phyloP scores from a whole-genome alignment of 2,797 vertebrate species.

The Sebastes cheni region DNA sequence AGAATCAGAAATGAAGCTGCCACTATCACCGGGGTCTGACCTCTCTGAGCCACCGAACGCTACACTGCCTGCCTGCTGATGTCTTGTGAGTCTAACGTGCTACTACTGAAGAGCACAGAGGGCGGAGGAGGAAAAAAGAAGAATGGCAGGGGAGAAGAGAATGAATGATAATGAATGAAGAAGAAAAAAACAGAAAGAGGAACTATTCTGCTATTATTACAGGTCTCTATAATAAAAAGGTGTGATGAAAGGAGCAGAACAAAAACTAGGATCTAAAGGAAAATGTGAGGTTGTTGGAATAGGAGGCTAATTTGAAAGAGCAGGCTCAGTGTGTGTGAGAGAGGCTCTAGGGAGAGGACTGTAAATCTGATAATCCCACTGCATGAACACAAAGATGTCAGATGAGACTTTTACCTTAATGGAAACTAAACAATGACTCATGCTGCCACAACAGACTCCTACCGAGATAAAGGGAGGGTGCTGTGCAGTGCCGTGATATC shows the following conservation, averaged over 20 bases:
- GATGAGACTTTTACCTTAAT: conserved; percentile 65
- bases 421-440: conserved; percentile 68
- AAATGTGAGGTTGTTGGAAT: conserved; percentile 31
- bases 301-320: conserved; percentile 63
- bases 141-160: not conserved
- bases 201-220: not conserved
- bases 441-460: conserved; percentile 42
- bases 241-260: conserved; percentile 25
- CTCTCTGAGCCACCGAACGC: conserved; percentile 54
- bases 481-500: conserved; percentile 4
- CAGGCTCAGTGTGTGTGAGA: conserved; percentile 29
- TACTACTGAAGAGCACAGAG: conserved; percentile 18
- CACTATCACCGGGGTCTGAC: conserved; percentile 65
- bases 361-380: conserved; percentile 70
- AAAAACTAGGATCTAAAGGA: conserved; percentile 20
- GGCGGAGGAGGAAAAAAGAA: not conserved
- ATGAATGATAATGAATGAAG: not conserved
- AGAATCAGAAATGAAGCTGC: conserved; percentile 72
- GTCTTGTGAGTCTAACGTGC: conserved; percentile 25
- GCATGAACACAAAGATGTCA: conserved; percentile 63
- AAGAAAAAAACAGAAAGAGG: conserved; percentile 3
- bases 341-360: conserved; percentile 46
- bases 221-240: not conserved
- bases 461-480: conserved; percentile 14
- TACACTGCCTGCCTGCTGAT: conserved; percentile 70